phyloP scores from a whole-genome alignment of 2,113 vertebrate genomes.

The human region GRCh38 chr4:40494501-40495000 shows the following conservation, averaged over 20 bases:
- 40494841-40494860: neutral
- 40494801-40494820: neutral
- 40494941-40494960: neutral
- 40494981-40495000: too few relatives aligned
- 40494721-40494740: rapidly evolving
- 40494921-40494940: neutral
- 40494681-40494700: neutral
- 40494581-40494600: neutral
- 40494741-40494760: neutral
- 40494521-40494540: neutral
- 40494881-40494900: neutral
- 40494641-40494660: neutral
- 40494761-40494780: neutral
- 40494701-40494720: neutral
- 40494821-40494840: neutral
- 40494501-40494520: neutral
- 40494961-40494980: neutral
- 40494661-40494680: neutral
- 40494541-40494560: neutral
- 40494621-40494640: neutral
- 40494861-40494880: neutral
- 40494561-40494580: neutral
- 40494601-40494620: neutral
- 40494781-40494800: neutral
- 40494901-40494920: neutral